These are phyloP conservation scores for Lateolabrax maculatus DNA, from an alignment of 2,797 vertebrate species.

Conservation along the genomic window DNA sequence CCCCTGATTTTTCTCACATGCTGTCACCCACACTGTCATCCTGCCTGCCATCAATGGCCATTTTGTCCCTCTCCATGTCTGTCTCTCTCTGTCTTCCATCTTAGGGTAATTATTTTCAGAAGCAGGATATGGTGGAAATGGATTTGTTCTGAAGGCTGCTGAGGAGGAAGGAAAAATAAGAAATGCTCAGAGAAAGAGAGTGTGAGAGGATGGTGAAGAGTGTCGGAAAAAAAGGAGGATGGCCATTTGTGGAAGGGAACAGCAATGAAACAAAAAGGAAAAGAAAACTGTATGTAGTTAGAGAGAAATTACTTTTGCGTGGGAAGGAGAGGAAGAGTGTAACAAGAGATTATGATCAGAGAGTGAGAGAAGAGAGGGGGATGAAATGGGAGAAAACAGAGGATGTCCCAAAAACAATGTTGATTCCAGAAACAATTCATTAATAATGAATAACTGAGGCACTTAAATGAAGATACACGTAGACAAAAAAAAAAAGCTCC, in stretches of 20 bases:
- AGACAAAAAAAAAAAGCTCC: not conserved
- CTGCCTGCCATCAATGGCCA: slow-evolving; percentile 40
- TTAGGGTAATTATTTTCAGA: slow-evolving; percentile 58
- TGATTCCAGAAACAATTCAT: slow-evolving; percentile 21
- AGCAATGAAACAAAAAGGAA: slow-evolving; percentile 9
- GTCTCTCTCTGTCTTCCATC: slow-evolving; percentile 23
- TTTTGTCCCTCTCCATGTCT: slow-evolving; percentile 33
- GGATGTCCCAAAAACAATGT: slow-evolving; percentile 1
- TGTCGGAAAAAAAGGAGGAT: not conserved
- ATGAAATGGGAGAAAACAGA: not conserved
- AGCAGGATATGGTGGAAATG: slow-evolving; percentile 35
- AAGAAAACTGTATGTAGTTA: not conserved
- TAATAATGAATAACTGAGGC: not conserved
- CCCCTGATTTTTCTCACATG: slow-evolving; percentile 24
- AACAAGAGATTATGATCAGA: not conserved
- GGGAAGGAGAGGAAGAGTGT: not conserved
- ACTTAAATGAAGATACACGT: slow-evolving; percentile 2
- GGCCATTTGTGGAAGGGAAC: slow-evolving; percentile 14
- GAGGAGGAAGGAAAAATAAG: slow-evolving; percentile 27
- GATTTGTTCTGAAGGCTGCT: slow-evolving; percentile 37
- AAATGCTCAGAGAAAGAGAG: slow-evolving; percentile 18
- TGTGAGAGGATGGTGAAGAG: not conserved
- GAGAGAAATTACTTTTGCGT: not conserved
- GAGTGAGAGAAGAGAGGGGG: not conserved
- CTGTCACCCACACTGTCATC: slow-evolving; percentile 40